These are phyloP conservation scores for Ditylenchus weischeri DNA, from an alignment of 2,888 invertebrate genomes.

Conservation along the genomic window DNA sequence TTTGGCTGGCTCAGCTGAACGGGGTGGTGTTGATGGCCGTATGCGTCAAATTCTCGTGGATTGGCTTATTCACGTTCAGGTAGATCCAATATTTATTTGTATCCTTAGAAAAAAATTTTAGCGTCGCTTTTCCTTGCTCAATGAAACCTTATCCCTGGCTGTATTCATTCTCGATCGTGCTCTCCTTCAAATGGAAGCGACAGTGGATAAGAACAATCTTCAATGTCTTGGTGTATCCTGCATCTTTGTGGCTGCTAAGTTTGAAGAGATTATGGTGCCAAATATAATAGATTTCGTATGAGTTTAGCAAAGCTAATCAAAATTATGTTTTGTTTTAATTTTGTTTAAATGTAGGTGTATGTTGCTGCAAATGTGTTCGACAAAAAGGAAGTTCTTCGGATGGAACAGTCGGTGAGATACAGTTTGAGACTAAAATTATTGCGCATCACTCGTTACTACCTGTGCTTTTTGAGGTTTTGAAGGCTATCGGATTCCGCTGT, in stretches of 20 bases:
- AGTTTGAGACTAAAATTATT: neutral
- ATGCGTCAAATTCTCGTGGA: conserved; percentile 92
- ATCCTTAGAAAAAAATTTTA: too few species aligned
- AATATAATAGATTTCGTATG: conserved; percentile 73
- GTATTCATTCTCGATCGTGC: conserved; percentile 91
- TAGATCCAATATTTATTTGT: conserved; percentile 61
- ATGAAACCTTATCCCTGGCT: conserved; percentile 83
- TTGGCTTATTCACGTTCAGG: conserved; percentile 90
- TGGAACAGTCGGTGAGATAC: conserved; percentile 68
- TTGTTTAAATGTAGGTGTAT: conserved; percentile 63
- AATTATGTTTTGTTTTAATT: too few species aligned
- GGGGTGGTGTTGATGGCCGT: conserved; percentile 82
- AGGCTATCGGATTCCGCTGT: conserved; percentile 7
- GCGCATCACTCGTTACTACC: neutral
- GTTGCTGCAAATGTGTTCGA: conserved; percentile 95
- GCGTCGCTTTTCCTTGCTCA: conserved; percentile 69
- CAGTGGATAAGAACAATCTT: conserved; percentile 77
- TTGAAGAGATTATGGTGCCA: conserved; percentile 94
- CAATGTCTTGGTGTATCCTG: conserved; percentile 93
- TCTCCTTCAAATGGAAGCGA: conserved; percentile 82
- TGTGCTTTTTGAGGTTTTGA: conserved; percentile 2
- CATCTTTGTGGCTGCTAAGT: conserved; percentile 93
- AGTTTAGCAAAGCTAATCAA: too few species aligned
- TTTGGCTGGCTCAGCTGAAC: conserved; percentile 64
- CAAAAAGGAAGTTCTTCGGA: conserved; percentile 74